These are phyloP conservation scores for Plutomurus gul DNA, from an alignment of 1,140 invertebrate genomes.

Conservation along the genomic window DNA sequence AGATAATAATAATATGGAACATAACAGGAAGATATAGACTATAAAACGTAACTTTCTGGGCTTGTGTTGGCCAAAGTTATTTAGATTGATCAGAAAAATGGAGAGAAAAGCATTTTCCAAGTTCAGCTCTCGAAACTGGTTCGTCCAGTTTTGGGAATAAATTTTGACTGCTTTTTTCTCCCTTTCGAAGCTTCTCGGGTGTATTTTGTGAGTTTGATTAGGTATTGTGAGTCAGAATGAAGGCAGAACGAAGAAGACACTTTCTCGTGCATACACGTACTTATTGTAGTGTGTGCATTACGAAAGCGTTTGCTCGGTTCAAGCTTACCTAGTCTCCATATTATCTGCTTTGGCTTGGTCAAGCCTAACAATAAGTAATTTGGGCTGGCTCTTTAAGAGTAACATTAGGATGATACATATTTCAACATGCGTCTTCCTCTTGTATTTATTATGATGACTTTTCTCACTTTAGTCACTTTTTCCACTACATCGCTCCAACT, in stretches of 20 bases:
- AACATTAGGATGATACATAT: background rate
- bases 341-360: background rate
- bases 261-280: background rate
- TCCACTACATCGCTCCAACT: background rate
- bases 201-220: slow-evolving; percentile 1
- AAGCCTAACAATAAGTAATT: background rate
- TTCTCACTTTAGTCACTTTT: slow-evolving; percentile 16
- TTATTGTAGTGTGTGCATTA: background rate
- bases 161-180: slow-evolving; percentile 50
- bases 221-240: slow-evolving; percentile 7
- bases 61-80: slow-evolving; percentile 33
- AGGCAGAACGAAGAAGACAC: slow-evolving; percentile 22
- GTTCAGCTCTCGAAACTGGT: slow-evolving; percentile 45
- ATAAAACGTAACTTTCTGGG: slow-evolving; percentile 9
- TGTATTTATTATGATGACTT: slow-evolving; percentile 26
- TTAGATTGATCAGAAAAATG: slow-evolving; percentile 52
- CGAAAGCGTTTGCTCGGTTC: background rate
- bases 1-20: slow-evolving; percentile 25
- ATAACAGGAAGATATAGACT: slow-evolving; percentile 22
- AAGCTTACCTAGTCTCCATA: background rate
- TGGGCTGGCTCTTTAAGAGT: background rate
- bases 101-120: slow-evolving; percentile 47
- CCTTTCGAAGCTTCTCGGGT: slow-evolving; percentile 1
- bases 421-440: background rate
- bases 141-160: slow-evolving; percentile 54